Evolutionary conservation across 2,888 invertebrate species (phyloP).

Genomic region (Drosophila cognata): DNA sequence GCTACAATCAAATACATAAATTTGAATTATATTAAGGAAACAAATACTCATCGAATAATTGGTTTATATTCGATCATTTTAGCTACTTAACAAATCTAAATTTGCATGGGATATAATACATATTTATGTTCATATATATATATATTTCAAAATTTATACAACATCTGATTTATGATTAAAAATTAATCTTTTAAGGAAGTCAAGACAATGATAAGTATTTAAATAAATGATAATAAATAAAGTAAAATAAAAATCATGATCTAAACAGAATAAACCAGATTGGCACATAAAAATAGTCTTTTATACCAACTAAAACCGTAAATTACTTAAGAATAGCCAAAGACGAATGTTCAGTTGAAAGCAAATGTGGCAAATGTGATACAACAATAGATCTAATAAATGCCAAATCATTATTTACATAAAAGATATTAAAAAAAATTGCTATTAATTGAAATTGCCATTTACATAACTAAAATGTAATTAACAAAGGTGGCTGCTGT

Average conservation of each 20-base stretch:
- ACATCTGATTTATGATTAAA: not conserved
- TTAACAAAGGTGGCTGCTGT: conserved; percentile 51
- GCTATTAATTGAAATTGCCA: conserved; percentile 72
- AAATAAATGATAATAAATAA: not conserved
- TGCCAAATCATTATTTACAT: conserved; percentile 47
- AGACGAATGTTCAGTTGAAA: conserved; percentile 11
- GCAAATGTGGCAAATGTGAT: conserved; percentile 11
- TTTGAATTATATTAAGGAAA: conserved; percentile 29
- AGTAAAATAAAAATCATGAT: not conserved
- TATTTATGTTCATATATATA: not conserved
- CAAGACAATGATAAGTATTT: not conserved
- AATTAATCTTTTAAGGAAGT: not conserved
- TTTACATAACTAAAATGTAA: conserved; percentile 77
- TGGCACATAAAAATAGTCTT: not conserved
- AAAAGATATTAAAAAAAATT: conserved; percentile 34
- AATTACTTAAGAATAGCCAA: conserved; percentile 34
- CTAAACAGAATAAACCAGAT: not conserved
- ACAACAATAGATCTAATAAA: conserved; percentile 43
- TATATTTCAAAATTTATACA: not conserved
- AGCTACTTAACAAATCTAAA: not conserved
- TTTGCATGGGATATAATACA: not conserved
- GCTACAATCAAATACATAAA: conserved; percentile 21
- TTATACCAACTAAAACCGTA: conserved; percentile 6
- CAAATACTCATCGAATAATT: conserved; percentile 11
- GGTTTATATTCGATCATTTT: not conserved